Conservation (phyloP, 2,888 invertebrate species). For the Ophion ventricosus region DNA sequence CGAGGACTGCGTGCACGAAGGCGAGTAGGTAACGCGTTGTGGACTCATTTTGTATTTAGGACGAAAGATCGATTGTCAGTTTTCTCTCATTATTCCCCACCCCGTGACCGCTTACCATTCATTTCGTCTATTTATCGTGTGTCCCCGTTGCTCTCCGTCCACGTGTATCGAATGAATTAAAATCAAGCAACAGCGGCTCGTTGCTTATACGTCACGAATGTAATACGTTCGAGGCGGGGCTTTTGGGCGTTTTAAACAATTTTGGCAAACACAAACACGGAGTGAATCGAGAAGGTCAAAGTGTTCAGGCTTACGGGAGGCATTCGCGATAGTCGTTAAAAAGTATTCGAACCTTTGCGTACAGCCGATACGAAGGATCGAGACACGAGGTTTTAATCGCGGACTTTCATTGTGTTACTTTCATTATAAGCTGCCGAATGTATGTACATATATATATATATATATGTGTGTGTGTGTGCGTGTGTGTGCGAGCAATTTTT, state of each 20-base stretch:
- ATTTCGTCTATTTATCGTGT: not conserved
- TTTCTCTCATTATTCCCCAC: conserved; percentile 45
- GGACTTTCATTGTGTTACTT: not conserved
- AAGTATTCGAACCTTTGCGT: not conserved
- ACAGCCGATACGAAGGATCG: not conserved
- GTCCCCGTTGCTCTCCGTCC: not conserved
- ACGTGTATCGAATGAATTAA: not conserved
- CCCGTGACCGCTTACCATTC: not conserved
- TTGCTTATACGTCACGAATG: too few relatives aligned
- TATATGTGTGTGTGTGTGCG: not conserved
- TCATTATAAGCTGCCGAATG: not conserved
- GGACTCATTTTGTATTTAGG: conserved; percentile 47
- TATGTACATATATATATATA: not conserved
- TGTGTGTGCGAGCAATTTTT: not conserved
- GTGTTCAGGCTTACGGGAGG: not conserved
- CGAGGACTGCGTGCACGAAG: conserved; percentile 19
- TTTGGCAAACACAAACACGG: not conserved
- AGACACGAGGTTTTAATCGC: not conserved
- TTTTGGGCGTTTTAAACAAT: not conserved
- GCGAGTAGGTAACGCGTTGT: not conserved
- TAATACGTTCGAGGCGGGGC: not conserved
- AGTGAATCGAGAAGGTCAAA: not conserved
- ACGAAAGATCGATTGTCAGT: conserved; percentile 49
- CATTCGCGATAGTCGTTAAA: not conserved
- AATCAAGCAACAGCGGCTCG: not conserved